These are phyloP conservation scores for Lepisosteus osseus DNA, from an alignment of 2,113 vertebrate genomes.

Conservation along the genomic window DNA sequence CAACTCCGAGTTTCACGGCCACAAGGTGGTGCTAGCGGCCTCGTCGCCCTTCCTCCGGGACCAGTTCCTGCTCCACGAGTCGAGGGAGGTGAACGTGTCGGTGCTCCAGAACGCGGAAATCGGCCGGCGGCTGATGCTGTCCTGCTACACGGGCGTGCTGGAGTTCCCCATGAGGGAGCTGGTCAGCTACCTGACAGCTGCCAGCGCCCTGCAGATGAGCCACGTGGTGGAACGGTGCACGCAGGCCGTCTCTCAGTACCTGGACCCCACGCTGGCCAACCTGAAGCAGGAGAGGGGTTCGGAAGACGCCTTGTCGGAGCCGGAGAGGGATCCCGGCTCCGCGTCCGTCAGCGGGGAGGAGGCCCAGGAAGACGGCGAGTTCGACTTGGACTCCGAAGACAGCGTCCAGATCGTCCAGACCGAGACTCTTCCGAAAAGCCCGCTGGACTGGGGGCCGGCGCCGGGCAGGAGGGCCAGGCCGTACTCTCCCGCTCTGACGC, in stretches of 20 bases:
- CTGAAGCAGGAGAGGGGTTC: slow-evolving; percentile 16
- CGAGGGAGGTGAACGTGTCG: slow-evolving; percentile 41
- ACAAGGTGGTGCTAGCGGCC: slow-evolving; percentile 59
- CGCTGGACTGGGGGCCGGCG: slow-evolving; percentile 2
- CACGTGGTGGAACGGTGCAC: slow-evolving; percentile 57
- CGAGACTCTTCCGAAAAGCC: slow-evolving; percentile 1
- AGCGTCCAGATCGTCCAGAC: slow-evolving; percentile 7
- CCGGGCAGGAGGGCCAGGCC: not conserved
- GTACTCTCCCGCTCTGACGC: slow-evolving; percentile 4
- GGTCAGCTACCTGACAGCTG: slow-evolving; percentile 56
- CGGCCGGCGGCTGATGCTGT: slow-evolving; percentile 50
- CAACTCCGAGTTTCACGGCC: slow-evolving; percentile 45
- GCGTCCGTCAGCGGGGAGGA: slow-evolving; percentile 1
- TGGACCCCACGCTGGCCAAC: slow-evolving; percentile 38
- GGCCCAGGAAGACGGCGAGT: slow-evolving; percentile 4
- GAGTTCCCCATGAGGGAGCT: slow-evolving; percentile 57
- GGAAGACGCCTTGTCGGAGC: not conserved
- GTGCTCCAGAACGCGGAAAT: slow-evolving; percentile 48
- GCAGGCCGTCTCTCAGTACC: slow-evolving; percentile 49
- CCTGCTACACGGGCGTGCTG: slow-evolving; percentile 60
- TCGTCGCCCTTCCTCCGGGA: slow-evolving; percentile 61
- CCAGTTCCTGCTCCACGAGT: slow-evolving; percentile 58
- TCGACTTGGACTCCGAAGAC: slow-evolving; percentile 23
- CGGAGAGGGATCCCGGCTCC: not conserved
- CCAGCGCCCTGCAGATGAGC: slow-evolving; percentile 60